Conservation (phyloP, 2,113 vertebrate genomes). For the Panthera leo region DNA sequence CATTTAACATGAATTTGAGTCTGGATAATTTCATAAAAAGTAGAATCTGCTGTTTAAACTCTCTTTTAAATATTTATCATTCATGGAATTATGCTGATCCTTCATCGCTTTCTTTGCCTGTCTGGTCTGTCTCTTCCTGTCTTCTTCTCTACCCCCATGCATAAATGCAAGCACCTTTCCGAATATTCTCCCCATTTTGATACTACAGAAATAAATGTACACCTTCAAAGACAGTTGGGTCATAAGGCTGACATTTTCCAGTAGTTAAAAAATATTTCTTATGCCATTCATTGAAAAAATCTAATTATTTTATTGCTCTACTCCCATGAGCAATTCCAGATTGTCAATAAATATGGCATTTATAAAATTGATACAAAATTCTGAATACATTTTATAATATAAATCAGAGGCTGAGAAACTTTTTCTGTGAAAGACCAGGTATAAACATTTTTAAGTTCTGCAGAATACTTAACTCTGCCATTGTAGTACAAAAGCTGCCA, state of each 20-base stretch:
- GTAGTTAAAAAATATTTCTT: background rate
- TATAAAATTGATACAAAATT: background rate
- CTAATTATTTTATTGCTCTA: background rate
- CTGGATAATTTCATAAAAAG: conserved; percentile 3
- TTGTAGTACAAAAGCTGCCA: background rate
- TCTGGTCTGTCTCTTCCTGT: background rate
- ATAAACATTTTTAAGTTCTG: background rate
- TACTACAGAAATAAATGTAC: background rate
- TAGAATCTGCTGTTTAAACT: background rate
- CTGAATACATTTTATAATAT: background rate
- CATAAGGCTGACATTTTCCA: conserved; percentile 20
- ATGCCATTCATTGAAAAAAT: background rate
- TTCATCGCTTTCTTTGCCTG: background rate
- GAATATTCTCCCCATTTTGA: background rate
- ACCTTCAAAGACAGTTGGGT: background rate
- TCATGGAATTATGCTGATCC: background rate
- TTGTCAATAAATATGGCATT: conserved; percentile 1
- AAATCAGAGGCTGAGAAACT: background rate
- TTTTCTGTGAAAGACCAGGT: background rate
- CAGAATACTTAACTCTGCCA: background rate
- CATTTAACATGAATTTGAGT: background rate
- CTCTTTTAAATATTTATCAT: background rate
- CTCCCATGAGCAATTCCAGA: background rate
- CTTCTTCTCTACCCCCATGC: background rate
- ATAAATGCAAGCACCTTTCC: background rate